A percentile compares a stretch with the other conserved stretches of the same genome.
Evolutionary conservation across 2,888 invertebrate genomes (phyloP).

Genomic region (Caenorhabditis becei): DNA sequence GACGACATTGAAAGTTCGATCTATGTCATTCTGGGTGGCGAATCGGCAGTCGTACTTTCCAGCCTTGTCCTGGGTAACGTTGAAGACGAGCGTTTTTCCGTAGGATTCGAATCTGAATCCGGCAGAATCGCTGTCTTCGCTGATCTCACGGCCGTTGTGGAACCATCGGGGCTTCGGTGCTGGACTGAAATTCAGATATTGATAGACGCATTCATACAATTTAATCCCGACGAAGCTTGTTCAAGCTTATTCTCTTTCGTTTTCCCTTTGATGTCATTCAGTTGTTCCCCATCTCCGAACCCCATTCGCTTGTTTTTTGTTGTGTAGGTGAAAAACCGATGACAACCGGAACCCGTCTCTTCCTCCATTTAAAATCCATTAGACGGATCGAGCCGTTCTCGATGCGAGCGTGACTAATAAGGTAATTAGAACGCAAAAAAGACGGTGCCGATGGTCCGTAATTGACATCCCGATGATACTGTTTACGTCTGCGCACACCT

Average conservation of each 20-base stretch:
- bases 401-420: conserved; percentile 30
- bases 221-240: no score
- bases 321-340: background rate
- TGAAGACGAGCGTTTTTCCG: conserved; percentile 85
- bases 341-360: background rate
- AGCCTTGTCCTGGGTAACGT: conserved; percentile 91
- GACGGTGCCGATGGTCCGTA: no score
- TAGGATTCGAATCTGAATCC: conserved; percentile 79
- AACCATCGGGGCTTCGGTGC: conserved; percentile 80
- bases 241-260: no score
- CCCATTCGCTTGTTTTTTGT: background rate
- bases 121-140: conserved; percentile 70
- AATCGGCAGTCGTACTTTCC: conserved; percentile 92
- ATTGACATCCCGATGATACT: conserved; percentile 26
- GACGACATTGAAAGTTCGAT: conserved; percentile 82
- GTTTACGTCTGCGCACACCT: conserved; percentile 33
- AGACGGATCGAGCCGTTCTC: conserved; percentile 3
- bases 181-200: conserved; percentile 78
- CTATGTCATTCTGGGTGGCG: conserved; percentile 80
- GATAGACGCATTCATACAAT: no score
- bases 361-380: conserved; percentile 27
- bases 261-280: background rate
- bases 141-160: conserved; percentile 79
- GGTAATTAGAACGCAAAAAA: conserved; percentile 45
- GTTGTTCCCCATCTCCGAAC: background rate